Base-by-base conservation (phyloP, 2,113 vertebrate species). In the Gnathochromis pfefferi region DNA sequence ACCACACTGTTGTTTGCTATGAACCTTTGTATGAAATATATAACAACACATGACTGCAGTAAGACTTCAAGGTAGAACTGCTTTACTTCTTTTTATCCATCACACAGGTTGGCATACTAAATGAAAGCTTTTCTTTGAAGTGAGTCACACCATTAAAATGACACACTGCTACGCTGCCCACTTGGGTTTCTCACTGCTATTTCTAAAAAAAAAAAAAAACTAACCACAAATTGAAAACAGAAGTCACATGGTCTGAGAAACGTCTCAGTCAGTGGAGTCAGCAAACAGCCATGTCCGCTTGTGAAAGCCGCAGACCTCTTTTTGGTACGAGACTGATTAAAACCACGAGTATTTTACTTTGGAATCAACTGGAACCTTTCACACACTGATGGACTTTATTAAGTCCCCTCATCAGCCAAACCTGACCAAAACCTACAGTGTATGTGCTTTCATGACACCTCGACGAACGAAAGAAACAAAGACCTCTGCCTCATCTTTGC, bases 181-280 rank as follows among this genome's bases (percentile, higher is more conserved):
- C 23, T 87, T 45, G 5, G 14, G 16, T 60, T 49, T 87, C 21
- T 78, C 11, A 4, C 26, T 19, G 35, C 73, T 17, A 57, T 51
- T 54, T 42, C 68, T 21, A 33, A 54, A 63, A 65, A 58, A 7
- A 7, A 7, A 17, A 19, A 1, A 4, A 1, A 63, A 45, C n/a
- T 40, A 83, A 78, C 58, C 78, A 83, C 80, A 87, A 65, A 87
- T 23, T 81, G 42, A 84, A 87, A 90, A 57, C 47, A 85, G 60
- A n/a, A 80, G 82, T 88, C 51, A 73, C 42, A 26, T 40, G 57
- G 10, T 4, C 58, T 33, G 60, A 73, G 16, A 42, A 17, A 35
- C 12, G 33, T 40, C 42, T 87, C 84, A 88, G 7, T 9, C 33
- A n/a, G 49, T 33, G 63, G 65, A 58, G 28, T 78, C n/a, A 49